A percentile compares a stretch with the other conserved stretches of the same genome.
Evolutionary conservation across 1,140 invertebrate species (phyloP).

Genomic region (Hydropsyche tenuis): DNA sequence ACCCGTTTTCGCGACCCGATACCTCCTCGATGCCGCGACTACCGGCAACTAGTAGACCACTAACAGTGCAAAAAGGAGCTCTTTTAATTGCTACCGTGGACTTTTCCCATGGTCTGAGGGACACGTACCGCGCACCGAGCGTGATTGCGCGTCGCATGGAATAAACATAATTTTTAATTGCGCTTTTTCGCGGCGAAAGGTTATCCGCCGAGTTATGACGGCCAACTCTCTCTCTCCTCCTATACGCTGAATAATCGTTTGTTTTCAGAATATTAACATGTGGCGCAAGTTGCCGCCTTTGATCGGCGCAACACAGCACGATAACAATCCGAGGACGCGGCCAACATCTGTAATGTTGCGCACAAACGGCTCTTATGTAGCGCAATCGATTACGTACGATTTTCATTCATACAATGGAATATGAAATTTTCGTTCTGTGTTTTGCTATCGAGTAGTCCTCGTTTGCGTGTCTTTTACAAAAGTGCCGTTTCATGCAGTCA

Average conservation of each 20-base stretch:
- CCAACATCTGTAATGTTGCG: not conserved
- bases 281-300: slow-evolving; percentile 19
- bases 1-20: not conserved
- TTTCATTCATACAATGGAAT: no score
- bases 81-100: slow-evolving; percentile 28
- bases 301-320: not conserved
- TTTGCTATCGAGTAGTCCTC: no score
- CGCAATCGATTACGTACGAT: not conserved
- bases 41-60: not conserved
- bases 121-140: slow-evolving; percentile 10
- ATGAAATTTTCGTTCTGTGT: no score
- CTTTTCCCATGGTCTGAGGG: not conserved
- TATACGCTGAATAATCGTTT: slow-evolving; percentile 10
- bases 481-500: no score
- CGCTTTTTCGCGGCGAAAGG: no score
- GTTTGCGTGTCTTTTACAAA: no score
- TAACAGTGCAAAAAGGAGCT: not conserved
- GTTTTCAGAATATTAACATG: slow-evolving; percentile 13
- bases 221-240: no score
- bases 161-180: not conserved
- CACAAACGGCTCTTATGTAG: not conserved
- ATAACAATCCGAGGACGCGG: not conserved
- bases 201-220: no score
- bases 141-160: not conserved
- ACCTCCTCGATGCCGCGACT: not conserved